Evolutionary conservation across 2,888 invertebrate genomes (phyloP), one percentile per base, ranked within the genome.

Genomic region (Euphydryas editha): DNA sequence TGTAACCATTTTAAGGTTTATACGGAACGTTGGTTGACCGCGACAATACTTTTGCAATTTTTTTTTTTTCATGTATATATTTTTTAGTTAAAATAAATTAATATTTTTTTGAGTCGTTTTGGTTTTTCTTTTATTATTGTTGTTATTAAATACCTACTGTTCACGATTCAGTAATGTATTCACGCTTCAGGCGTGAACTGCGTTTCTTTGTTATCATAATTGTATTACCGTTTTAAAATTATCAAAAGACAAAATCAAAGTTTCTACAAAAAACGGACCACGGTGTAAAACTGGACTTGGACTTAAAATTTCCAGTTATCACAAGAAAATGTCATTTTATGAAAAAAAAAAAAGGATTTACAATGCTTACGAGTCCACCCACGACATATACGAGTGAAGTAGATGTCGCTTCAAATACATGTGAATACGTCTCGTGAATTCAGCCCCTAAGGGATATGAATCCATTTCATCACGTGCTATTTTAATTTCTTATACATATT

Each of bases 281-380:
- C n/a, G n/a, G n/a, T n/a, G n/a, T n/a, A n/a, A n/a, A n/a, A n/a
- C 30, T 7, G 30, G 24, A 1, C 5, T 8, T 5, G 1, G 1
- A 30, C 8, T 5, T 30, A 30, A 30, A 30, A 30, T 30, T 30
- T 30, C 0, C 30, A 30, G 8, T 30, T 8, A 30, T 30, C 6
- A 5, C 30, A 30, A 8, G 30, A 30, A 30, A 30, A 30, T 7
- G 5, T 7, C 30, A 30, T 1, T 30, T 30, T 30, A 7, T 30
- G 5, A 7, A 8, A 30, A 5, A 30, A 30, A 30, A 30, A 24
- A 30, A 30, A 30, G 30, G 30, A 30, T 30, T 82, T 86, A 83
- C 82, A 82, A 87, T 86, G 18, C 30, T 30, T 18, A 46, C 17
- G 17, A 46, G 82, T 79, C 79, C 78, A 80, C 77, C 73, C 75